Base-by-base conservation (phyloP, 2,888 invertebrate species). In the Luffia ferchaultella region DNA sequence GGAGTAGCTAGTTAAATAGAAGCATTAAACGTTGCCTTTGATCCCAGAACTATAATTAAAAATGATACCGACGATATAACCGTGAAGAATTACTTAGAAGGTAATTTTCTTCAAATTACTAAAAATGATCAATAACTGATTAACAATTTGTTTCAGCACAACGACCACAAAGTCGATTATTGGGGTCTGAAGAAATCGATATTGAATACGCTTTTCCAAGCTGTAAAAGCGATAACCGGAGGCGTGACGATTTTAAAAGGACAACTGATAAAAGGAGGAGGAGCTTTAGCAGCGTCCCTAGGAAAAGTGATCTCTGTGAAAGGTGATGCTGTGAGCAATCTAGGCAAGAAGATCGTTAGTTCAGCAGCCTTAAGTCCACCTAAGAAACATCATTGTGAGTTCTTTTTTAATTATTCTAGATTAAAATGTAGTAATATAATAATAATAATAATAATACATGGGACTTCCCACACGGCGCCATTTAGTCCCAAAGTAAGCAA, bases 241-340 rank as follows among this genome's bases (percentile, higher is more conserved):
- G 93, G 94, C 46, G 91, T 93, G 9, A 89, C 95, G 2, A 94
- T 94, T 19, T 85, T 94, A n/a, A 94, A 93, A 64, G 95, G 95
- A 0, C 93, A 94, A 69, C 79, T 95, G 20, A 90, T 95, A 60
- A 94, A 94, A 76, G 94, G 93, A 43, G 90, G 93, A 50, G 94
- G 95, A 12, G 72, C 82, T 0, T 61, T 86, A 19, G 84, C 85
- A 0, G 62, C 78, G 0, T 79, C 76, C 2, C 57, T 83, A 1
- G 85, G 84, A 48, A 76, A 85, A 63, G 82, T 93, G 46, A 89
- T 93, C 52, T 88, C 89, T 15, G 88, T 87, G 17, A 91, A 92
- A 61, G 95, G 95, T 2, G 93, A 94, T 56, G 90, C 89, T 3
- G 91, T 95, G 57, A 88, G 92, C 50, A 89, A 90, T 60, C 80